Evolutionary conservation across 2,797 vertebrate species (phyloP).

Genomic region (Sebastes matsubarae): DNA sequence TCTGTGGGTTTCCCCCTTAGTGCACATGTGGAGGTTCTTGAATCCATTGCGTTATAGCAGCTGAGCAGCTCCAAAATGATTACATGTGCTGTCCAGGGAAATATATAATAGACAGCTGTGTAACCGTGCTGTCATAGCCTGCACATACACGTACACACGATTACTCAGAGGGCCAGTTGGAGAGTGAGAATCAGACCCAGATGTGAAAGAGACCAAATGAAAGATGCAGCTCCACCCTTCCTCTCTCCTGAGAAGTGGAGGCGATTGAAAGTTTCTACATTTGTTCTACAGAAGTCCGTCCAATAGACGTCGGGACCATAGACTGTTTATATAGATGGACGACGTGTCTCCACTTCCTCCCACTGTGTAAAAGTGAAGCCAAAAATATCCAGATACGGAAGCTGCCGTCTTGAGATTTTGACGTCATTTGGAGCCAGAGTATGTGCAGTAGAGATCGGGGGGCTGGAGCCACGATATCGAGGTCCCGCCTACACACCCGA

Average conservation of each 20-base stretch:
- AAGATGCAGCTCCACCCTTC: slow-evolving; percentile 54
- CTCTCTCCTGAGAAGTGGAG: slow-evolving; percentile 52
- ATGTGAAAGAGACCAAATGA: slow-evolving; percentile 68
- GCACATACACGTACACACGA: background rate
- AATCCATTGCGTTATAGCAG: slow-evolving; percentile 56
- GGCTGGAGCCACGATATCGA: background rate
- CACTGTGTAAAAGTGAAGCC: background rate
- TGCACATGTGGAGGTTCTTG: slow-evolving; percentile 45
- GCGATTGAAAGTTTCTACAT: slow-evolving; percentile 12
- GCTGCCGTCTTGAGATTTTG: no score
- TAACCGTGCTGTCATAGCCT: slow-evolving; percentile 35
- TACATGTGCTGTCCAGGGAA: slow-evolving; percentile 56
- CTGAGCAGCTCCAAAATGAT: slow-evolving; percentile 61
- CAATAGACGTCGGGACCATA: background rate
- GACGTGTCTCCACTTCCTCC: background rate
- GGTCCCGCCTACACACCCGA: background rate
- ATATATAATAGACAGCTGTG: slow-evolving; percentile 60
- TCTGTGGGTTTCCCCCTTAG: slow-evolving; percentile 24
- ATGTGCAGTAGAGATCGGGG: no score
- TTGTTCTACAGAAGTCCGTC: background rate
- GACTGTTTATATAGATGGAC: background rate
- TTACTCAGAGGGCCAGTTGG: slow-evolving; percentile 48
- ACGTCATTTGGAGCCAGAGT: background rate
- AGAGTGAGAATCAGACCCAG: slow-evolving; percentile 69
- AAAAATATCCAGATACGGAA: background rate